Conservation (phyloP, 2,797 vertebrate genomes). For the Mionectes olivaceus region DNA sequence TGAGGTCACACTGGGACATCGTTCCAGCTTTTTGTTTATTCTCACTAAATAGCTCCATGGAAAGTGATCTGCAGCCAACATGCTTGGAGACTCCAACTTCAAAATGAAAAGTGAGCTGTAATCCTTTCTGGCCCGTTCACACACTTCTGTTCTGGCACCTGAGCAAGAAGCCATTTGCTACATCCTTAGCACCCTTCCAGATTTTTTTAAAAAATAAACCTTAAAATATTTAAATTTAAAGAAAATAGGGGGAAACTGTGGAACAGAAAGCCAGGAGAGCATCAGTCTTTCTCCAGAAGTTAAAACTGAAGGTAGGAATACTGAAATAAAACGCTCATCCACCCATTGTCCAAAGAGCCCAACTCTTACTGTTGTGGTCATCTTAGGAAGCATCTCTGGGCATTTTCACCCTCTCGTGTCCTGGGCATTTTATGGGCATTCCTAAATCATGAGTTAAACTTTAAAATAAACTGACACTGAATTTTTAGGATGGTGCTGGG, state of each 20-base stretch:
- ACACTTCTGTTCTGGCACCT: background rate
- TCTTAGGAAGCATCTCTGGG: background rate
- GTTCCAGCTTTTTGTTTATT: background rate
- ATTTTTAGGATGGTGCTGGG: background rate
- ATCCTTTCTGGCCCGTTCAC: background rate
- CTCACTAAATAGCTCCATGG: background rate
- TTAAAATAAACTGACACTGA: background rate
- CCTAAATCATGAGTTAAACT: background rate
- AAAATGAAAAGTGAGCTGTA: background rate
- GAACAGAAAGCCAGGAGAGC: background rate
- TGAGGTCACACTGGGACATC: background rate
- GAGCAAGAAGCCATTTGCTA: background rate
- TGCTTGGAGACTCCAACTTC: background rate
- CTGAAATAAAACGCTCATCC: background rate
- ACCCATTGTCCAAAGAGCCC: background rate
- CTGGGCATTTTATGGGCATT: background rate
- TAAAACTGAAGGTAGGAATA: background rate
- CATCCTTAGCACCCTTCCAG: background rate
- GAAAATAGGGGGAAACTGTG: background rate
- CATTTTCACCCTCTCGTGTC: background rate
- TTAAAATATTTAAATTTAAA: background rate
- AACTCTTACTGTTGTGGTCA: background rate
- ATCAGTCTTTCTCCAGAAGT: background rate
- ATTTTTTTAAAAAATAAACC: background rate
- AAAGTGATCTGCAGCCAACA: background rate